These are phyloP conservation scores for Amblyjoppa proteus DNA, from an alignment of 2,888 invertebrate species.

Conservation along the genomic window DNA sequence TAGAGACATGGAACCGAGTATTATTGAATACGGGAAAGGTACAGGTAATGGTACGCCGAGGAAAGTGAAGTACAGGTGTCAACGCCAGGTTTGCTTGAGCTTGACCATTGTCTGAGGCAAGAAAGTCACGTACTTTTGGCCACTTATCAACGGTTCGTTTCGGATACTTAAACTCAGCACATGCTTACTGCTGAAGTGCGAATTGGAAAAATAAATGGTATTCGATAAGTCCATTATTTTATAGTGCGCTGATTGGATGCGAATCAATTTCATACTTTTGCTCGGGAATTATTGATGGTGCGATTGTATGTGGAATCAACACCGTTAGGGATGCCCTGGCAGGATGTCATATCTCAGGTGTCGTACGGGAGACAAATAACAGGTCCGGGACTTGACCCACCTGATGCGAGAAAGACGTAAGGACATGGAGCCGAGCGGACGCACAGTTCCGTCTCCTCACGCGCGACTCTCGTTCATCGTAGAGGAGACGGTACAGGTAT, in stretches of 20 bases:
- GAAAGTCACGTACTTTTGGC: not conserved
- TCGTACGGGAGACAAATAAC: conserved; percentile 54
- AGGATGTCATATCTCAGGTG: conserved; percentile 41
- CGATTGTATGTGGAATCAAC: not conserved
- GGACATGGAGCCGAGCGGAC: conserved; percentile 5
- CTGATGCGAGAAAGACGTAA: not conserved
- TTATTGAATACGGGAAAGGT: conserved; percentile 76
- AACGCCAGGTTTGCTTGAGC: not conserved
- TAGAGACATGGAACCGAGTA: conserved; percentile 72
- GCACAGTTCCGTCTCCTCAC: conserved; percentile 13
- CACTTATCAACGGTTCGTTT: not conserved
- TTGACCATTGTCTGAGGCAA: conserved; percentile 34
- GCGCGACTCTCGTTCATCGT: conserved; percentile 2
- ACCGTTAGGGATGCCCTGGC: not conserved
- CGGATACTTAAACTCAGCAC: not conserved
- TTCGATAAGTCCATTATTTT: too few relatives aligned
- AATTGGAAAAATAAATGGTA: too few relatives aligned
- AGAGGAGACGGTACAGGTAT: not conserved
- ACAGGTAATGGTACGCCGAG: conserved; percentile 9
- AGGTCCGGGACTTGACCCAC: conserved; percentile 6
- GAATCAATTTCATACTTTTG: not conserved
- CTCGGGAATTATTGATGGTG: not conserved
- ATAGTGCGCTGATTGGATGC: not conserved
- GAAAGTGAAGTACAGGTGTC: conserved; percentile 60
- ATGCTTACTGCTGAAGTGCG: too few relatives aligned